These are phyloP conservation scores for Microcebus ravelobensis DNA, from an alignment of 2,113 vertebrate species.

Conservation along the genomic window DNA sequence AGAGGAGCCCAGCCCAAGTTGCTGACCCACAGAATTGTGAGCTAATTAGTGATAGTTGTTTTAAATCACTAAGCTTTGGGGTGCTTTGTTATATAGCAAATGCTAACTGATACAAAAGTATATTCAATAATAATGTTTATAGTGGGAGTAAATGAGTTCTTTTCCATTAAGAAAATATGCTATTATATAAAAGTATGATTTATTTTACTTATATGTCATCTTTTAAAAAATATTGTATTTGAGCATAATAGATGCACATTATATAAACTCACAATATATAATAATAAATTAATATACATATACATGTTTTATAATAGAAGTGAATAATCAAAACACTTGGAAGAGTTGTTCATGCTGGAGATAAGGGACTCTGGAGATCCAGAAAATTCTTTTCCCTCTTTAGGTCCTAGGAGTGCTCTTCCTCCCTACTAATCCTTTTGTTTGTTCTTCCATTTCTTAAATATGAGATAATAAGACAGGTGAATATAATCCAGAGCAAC, in stretches of 20 bases:
- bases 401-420: not conserved
- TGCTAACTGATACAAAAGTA: not conserved
- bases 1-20: not conserved
- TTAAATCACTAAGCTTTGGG: not conserved
- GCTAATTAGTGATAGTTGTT: not conserved
- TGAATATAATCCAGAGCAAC: not conserved
- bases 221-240: not conserved
- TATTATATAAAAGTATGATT: not conserved
- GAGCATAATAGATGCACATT: not conserved
- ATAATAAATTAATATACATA: not conserved
- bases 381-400: not conserved
- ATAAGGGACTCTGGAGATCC: not conserved
- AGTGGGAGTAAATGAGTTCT: not conserved
- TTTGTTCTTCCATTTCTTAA: not conserved
- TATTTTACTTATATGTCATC: not conserved
- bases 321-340: not conserved
- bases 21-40: not conserved
- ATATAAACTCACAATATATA: not conserved
- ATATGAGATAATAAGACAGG: not conserved
- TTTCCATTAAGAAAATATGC: not conserved
- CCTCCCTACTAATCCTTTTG: not conserved
- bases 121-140: not conserved
- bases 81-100: not conserved
- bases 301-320: not conserved
- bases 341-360: not conserved